Conservation (phyloP, 2,888 invertebrate species). For the Tupiocoris notatus region DNA sequence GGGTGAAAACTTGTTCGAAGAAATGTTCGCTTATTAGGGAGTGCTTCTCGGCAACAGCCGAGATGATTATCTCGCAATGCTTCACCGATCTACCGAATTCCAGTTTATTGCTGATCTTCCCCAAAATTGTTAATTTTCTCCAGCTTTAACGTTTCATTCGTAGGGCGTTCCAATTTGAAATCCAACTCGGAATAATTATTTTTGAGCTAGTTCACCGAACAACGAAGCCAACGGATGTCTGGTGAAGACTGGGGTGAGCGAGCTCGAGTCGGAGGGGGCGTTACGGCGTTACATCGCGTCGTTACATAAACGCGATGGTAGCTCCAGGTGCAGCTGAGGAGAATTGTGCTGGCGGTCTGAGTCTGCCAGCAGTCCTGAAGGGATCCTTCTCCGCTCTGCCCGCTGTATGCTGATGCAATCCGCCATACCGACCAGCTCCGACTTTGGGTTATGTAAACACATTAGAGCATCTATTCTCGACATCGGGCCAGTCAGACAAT, state of each 20-base stretch:
- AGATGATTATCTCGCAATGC: too few species aligned
- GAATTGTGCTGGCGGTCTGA: background rate
- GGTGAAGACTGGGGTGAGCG: background rate
- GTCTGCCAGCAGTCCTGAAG: constrained; percentile 12
- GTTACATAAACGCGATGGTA: constrained; percentile 21
- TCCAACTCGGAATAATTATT: too few species aligned
- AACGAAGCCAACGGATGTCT: constrained; percentile 19
- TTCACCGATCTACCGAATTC: too few species aligned
- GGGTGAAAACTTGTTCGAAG: too few species aligned
- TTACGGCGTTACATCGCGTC: constrained; percentile 23
- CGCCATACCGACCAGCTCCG: background rate
- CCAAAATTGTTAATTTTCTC: too few species aligned
- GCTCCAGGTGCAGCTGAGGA: background rate
- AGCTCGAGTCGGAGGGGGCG: background rate
- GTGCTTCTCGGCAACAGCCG: too few species aligned
- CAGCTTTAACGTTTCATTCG: too few species aligned
- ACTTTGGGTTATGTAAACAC: constrained; percentile 20
- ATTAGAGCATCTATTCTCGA: constrained; percentile 13
- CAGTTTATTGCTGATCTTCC: too few species aligned
- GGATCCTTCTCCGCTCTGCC: constrained; percentile 3
- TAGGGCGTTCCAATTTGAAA: too few species aligned
- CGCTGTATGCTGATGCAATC: constrained; percentile 14
- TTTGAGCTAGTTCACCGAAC: constrained; percentile 22
- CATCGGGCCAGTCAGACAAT: background rate
- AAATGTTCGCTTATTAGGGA: too few species aligned